Percentiles rank a stretch among this genome's conserved stretches.
Evolutionary conservation across 2,797 vertebrate genomes (phyloP).

Genomic region (Lagodon rhomboides): DNA sequence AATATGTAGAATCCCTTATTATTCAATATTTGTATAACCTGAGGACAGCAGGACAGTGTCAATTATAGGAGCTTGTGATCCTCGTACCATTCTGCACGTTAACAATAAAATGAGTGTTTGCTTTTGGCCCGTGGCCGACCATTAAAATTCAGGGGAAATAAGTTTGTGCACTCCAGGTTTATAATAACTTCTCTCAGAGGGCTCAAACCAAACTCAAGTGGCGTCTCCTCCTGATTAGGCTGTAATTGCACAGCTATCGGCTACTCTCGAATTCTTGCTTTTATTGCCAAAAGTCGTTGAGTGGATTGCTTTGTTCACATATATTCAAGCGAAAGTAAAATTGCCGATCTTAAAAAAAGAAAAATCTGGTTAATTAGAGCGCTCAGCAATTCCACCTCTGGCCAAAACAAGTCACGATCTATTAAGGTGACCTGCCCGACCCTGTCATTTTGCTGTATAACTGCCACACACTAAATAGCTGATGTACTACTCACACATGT

Average conservation of each 20-base stretch:
- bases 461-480: slow-evolving; percentile 36
- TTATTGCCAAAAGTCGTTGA: slow-evolving; percentile 2
- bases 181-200: too few relatives aligned
- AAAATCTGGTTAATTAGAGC: slow-evolving; percentile 14
- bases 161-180: too few relatives aligned
- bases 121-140: too few relatives aligned
- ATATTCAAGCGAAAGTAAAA: neutral
- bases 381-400: slow-evolving; percentile 36
- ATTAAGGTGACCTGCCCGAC: slow-evolving; percentile 26
- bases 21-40: too few relatives aligned
- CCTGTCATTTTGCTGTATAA: slow-evolving; percentile 55
- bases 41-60: too few relatives aligned
- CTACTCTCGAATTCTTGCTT: slow-evolving; percentile 15
- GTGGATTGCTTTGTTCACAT: neutral
- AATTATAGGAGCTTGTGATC: too few relatives aligned
- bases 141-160: too few relatives aligned
- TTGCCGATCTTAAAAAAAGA: neutral
- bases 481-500: slow-evolving; percentile 46
- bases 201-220: too few relatives aligned
- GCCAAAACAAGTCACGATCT: slow-evolving; percentile 37
- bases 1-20: too few relatives aligned
- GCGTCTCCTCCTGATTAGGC: too few relatives aligned
- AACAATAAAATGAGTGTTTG: too few relatives aligned
- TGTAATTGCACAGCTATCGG: neutral
- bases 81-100: too few relatives aligned